Base-by-base conservation (phyloP, 2,113 vertebrate species). In the Fregetta grallaria region DNA sequence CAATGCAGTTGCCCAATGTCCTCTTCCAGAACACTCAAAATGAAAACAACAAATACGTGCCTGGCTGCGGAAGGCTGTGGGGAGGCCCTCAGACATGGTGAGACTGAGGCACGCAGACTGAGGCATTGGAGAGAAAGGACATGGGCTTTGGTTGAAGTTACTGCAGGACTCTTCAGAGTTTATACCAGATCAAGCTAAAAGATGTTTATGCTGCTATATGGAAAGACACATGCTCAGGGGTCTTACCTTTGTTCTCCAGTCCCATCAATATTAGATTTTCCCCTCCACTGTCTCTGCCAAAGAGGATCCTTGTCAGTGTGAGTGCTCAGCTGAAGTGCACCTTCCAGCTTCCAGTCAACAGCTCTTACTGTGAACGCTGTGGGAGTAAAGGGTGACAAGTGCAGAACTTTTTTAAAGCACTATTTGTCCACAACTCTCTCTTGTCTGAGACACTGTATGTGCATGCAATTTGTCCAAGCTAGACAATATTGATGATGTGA, bases 381-480 rank as follows among this genome's bases (percentile, higher is more conserved):
- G 44, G 26, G 44, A 73, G 50, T 10, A 40, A 66, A 40, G 18
- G 18, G 8, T 44, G 19, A 75, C n/a, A 78, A 75, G 53, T 7
- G 14, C 11, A 72, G n/a, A 92, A 30, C 16, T 67, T 68, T 89
- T 90, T 67, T 44, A 72, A 88, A 75, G 5, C 42, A 45, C 9
- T 61, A 5, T 52, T 79, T 84, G 4, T 65, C 40, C 13, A n/a
- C 20, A 70, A 59, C 11, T 36, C 1, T 84, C 22, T 96, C 23
- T 72, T 45, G 3, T 61, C 52, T 67, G 50, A 78, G 7, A 36
- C 14, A 15, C 13, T 68, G 14, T 29, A 16, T n/a, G 8, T 66
- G 10, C 21, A 56, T 25, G 38, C 3, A 40, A 13, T 56, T 76
- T 72, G 42, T 36, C n/a, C 0, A 0, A 72, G 6, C 4, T 32